Evolutionary conservation across 2,797 vertebrate species (phyloP).

Genomic region (Hoplostethus mediterraneus): DNA sequence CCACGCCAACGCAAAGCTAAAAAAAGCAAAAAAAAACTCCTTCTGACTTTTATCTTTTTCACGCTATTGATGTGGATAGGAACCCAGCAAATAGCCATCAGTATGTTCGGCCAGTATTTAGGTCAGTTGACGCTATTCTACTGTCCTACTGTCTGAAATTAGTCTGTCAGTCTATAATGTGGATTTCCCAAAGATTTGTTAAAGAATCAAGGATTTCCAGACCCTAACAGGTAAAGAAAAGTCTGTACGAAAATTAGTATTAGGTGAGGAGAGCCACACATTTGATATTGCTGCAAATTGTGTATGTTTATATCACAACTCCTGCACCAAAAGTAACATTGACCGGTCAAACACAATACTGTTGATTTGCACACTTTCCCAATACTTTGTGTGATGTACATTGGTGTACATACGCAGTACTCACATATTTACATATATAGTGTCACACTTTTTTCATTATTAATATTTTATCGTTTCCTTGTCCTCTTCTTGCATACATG

Average conservation of each 20-base stretch:
- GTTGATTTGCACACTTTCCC: no score
- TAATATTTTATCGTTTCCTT: no score
- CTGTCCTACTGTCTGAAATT: conserved; percentile 35
- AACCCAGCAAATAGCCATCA: conserved; percentile 10
- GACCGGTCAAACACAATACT: neutral
- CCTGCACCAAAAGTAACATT: fast-evolving
- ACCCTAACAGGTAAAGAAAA: neutral
- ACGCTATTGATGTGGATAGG: neutral
- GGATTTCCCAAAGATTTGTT: no score
- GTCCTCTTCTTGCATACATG: no score
- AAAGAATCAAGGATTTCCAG: neutral
- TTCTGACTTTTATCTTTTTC: neutral
- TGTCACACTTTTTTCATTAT: no score
- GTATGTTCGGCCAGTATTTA: conserved; percentile 41
- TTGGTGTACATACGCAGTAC: no score
- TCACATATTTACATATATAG: no score
- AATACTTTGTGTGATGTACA: no score
- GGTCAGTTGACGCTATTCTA: conserved; percentile 51
- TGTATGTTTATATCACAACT: neutral
- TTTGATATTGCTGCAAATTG: neutral
- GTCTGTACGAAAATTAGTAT: neutral
- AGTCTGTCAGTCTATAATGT: neutral
- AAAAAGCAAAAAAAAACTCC: neutral
- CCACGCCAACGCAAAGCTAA: neutral
- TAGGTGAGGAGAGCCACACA: no score